Evolutionary conservation across 2,888 invertebrate genomes (phyloP).

Genomic region (Scelioninae gen. 2): DNA sequence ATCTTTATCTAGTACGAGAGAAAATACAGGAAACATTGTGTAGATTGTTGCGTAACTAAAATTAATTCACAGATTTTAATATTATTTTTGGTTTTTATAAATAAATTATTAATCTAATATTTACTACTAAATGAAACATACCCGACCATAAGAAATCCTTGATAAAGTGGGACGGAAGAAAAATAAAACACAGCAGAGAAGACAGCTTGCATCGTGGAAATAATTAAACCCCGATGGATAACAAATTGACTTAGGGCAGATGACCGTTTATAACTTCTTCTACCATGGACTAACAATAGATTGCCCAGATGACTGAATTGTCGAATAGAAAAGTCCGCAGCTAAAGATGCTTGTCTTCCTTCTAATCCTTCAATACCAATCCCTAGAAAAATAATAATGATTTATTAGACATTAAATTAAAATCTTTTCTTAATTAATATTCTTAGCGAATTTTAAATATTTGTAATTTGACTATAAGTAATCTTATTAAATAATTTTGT

Average conservation of each 20-base stretch:
- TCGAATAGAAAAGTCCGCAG: slow-evolving; percentile 97
- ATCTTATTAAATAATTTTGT: too few species aligned
- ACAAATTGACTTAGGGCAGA: slow-evolving; percentile 99
- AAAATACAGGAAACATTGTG: slow-evolving; percentile 99
- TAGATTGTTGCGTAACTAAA: slow-evolving; percentile 94
- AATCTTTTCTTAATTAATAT: too few species aligned
- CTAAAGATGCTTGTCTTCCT: slow-evolving; percentile 93
- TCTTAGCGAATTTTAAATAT: too few species aligned
- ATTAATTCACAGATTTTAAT: too few species aligned
- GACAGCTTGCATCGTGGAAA: slow-evolving; percentile 98
- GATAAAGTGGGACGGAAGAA: slow-evolving; percentile 97
- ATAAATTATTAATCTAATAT: slow-evolving; percentile 3
- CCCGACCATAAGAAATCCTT: slow-evolving; percentile 99
- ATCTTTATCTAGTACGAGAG: slow-evolving; percentile 97
- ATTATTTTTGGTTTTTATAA: too few species aligned
- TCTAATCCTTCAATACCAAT: slow-evolving; percentile 95
- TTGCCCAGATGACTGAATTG: slow-evolving; percentile 91
- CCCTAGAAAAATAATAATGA: too few species aligned
- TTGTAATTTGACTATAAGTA: too few species aligned
- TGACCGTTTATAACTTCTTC: slow-evolving; percentile 94
- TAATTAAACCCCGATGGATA: slow-evolving; percentile 98
- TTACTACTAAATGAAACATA: slow-evolving; percentile 72
- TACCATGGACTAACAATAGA: slow-evolving; percentile 92
- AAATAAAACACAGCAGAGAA: slow-evolving; percentile 99
- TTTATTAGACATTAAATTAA: too few species aligned